Base-by-base conservation (phyloP, 2,888 invertebrate genomes). In the Pristionchus arcanus region DNA sequence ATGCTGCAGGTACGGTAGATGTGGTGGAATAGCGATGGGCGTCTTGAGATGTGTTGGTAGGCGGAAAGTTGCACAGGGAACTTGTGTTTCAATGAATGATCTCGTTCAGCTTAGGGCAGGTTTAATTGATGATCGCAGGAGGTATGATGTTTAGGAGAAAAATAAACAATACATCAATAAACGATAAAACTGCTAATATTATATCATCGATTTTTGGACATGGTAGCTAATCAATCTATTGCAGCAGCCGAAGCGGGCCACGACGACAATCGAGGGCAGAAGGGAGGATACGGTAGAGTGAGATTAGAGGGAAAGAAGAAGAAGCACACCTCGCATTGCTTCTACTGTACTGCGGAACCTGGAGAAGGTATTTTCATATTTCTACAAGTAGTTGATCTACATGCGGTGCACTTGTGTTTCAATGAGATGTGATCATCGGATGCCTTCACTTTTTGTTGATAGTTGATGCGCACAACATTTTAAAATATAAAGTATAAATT, bases 261-360 rank as follows among this genome's bases (percentile, higher is more conserved):
- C 31, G 89, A 89, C 49, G 89, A 89, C 31, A 63, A 81, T 66
- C 59, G 89, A 9, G 89, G 89, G 7, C 81, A 83, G 89, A 81
- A 83, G 81, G 83, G 89, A 49, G 89, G 89, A 63, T 83, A 89
- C 89, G 89, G 89, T 83, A 89, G 89, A 83, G 66, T 81, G 53
- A 59, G 89, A 66, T n/a, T 66, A 66, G 89, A 89, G 66, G 89
- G 89, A 88, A n/a, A 53, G 53, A 34, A 81, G 34, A 81, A 59
- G 66, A 81, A 59, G 49, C 81, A 89, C 49, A 63, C 55, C 63
- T 63, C n/a, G 13, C 28, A 81, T 13, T 89, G 89, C 83, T 89
- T 89, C 63, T 89, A 89, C 42, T 89, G 89, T 66, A 37, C 49
- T 34, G 81, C 81, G 13, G 1, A 66, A 3, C 31, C 55, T 1